Evolutionary conservation across 2,113 vertebrate species (phyloP).

Genomic region (Podarcis cretensis): DNA sequence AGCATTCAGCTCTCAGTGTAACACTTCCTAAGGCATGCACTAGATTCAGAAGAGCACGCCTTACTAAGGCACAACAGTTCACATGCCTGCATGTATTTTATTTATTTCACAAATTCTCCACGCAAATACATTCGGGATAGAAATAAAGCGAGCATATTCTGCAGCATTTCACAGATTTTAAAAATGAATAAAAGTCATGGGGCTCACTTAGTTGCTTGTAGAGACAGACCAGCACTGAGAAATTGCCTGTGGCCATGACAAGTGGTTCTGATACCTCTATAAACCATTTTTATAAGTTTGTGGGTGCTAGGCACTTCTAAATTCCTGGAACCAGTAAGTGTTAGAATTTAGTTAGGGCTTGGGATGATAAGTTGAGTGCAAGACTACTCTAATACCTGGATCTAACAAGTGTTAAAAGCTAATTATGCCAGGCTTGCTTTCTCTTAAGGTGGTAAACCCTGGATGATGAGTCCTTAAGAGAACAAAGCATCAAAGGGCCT

Average conservation of each 20-base stretch:
- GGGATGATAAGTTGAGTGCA: too few species aligned
- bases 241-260: neutral
- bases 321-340: too few species aligned
- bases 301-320: too few species aligned
- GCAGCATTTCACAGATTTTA: neutral
- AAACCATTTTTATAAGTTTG: too few species aligned
- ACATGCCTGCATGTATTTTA: neutral
- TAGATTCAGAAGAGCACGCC: fast-evolving
- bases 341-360: too few species aligned
- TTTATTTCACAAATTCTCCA: neutral
- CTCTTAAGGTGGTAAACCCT: too few species aligned
- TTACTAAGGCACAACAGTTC: constrained; percentile 3
- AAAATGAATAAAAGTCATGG: neutral
- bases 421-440: too few species aligned
- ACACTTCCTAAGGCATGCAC: neutral
- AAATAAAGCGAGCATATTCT: neutral
- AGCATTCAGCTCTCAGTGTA: neutral
- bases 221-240: neutral
- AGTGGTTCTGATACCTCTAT: neutral
- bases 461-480: too few species aligned
- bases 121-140: neutral
- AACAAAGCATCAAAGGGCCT: too few species aligned
- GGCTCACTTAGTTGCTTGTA: neutral
- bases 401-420: too few species aligned
- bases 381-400: too few species aligned